Base-by-base conservation (phyloP, 1,140 invertebrate species). In the Armadillidium nasatum region DNA sequence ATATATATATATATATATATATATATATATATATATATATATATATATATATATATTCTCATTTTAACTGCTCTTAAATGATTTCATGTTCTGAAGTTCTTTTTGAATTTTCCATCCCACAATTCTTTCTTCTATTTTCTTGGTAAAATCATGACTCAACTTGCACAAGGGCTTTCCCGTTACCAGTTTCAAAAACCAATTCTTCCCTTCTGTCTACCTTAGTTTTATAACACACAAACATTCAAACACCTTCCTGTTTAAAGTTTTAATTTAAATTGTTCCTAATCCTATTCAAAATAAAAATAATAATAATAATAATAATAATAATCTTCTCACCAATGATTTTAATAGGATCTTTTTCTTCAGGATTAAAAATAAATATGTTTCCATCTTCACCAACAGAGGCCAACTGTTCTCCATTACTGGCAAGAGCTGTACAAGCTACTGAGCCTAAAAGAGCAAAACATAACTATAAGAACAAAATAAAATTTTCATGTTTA, bases 361-460 rank as follows among this genome's bases (percentile, higher is more conserved):
- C 86, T 66, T 88, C 87, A 0, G 89, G 84, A 76, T 88, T 91
- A 13, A 93, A 83, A 71, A 93, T 87, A 84, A 90, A 89, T 7
- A 94, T 87, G 76, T 87, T 87, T 0, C 93, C 93, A 86, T 95
- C 93, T 86, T 95, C 93, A 9, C 94, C 94, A 11, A 92, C 88
- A 21, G 90, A 78, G 7, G 79, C 79, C 21, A 80, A 71, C 19
- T 78, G 75, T 21, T 74, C 75, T 10, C 79, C 79, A 72, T 76
- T 78, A 43, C 71, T 76, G 7, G 79, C 79, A 21, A 80, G 73
- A 15, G 74, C 72, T 13, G 79, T 78, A 50, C 76, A 78, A 50
- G 74, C 76, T 54, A 23, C 23, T 10, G 73, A 68, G 11, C 73
- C 73, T 75, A 54, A 1, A n/a, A 15, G 33, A 33, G 33, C 33